Evolutionary conservation across 2,113 vertebrate species (phyloP), one percentile per base, ranked within the genome.

Genomic region (Chrysemys picta): DNA sequence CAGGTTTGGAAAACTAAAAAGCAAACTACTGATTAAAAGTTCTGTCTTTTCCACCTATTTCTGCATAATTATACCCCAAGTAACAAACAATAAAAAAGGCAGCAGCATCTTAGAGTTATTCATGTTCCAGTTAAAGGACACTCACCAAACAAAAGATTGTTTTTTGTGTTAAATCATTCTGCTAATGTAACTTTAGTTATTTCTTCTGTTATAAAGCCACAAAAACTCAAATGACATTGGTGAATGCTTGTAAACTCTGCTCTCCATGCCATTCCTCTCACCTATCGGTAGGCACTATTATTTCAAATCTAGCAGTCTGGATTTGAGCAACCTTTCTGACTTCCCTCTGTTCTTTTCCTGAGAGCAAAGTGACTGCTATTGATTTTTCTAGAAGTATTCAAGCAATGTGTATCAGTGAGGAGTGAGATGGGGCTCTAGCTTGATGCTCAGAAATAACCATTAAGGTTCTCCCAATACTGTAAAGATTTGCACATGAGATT

Each of bases 241-340:
- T 12, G 27, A 52, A 42, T 2, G 3, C 16, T 59, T 54, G 14
- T 8, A 42, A 1, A 3, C 62, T 38, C 25, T 82, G 79, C 72
- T 72, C 47, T n/a, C 59, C n/a, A 92, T 17, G 35, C 62, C 5
- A 3, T 27, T 19, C n/a, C 89, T 89, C 65, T 93, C 21, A 81
- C 0, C 45, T 65, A 35, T n/a, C 38, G 13, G 0, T 87, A 42
- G 87, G 10, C 2, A 85, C 22, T 0, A 57, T 27, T n/a, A 38
- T 79, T 75, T 79, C 83, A 49, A 89, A 27, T 29, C 38, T 27
- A 84, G 2, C 9, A 3, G 62, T 89, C 42, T 82, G 19, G 54
- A 59, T 88, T 47, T 80, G 54, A 89, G 83, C 1, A 54, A 31
- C 8, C 22, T 75, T 17, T 5, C 14, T 54, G 27, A 35, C 56